Evolutionary conservation across 1,140 invertebrate species (phyloP).

Genomic region (Rhyzopertha dominica): DNA sequence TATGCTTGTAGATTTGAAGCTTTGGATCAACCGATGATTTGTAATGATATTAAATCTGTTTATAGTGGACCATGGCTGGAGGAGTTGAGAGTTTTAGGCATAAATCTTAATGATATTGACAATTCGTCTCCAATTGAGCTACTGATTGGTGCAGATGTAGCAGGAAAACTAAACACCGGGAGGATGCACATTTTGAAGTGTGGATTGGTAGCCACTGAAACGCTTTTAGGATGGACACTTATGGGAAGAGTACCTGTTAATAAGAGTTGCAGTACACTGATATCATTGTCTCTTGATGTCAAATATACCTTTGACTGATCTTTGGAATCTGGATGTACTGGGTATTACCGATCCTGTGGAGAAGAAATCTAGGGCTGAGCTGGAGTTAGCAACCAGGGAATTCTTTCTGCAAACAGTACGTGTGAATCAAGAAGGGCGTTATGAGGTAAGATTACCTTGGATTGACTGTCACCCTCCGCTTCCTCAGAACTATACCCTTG

Average conservation of each 20-base stretch:
- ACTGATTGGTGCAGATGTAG: constrained; percentile 17
- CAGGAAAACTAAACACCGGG: constrained; percentile 30
- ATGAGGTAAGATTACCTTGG: constrained; percentile 14
- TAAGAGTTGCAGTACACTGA: background rate
- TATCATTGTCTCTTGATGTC: background rate
- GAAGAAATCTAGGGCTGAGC: constrained; percentile 5
- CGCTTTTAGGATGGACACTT: constrained; percentile 39
- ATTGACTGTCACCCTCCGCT: constrained; percentile 7
- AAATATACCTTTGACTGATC: background rate
- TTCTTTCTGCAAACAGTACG: constrained; percentile 8
- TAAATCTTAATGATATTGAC: constrained; percentile 9
- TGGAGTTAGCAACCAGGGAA: background rate
- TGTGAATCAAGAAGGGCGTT: constrained; percentile 9
- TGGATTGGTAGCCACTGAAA: constrained; percentile 39
- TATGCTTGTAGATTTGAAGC: constrained; percentile 10
- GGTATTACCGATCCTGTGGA: constrained; percentile 15
- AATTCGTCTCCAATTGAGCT: constrained; percentile 10
- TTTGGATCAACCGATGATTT: constrained; percentile 19
- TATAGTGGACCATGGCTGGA: constrained; percentile 15
- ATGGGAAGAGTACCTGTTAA: constrained; percentile 23
- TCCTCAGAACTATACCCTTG: constrained; percentile 6
- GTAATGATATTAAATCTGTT: constrained; percentile 8
- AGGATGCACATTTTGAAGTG: constrained; percentile 21
- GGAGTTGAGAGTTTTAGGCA: constrained; percentile 5
- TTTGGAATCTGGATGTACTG: constrained; percentile 13